Base-by-base conservation (phyloP, 2,888 invertebrate species). In the Cryptosula pallasiana region DNA sequence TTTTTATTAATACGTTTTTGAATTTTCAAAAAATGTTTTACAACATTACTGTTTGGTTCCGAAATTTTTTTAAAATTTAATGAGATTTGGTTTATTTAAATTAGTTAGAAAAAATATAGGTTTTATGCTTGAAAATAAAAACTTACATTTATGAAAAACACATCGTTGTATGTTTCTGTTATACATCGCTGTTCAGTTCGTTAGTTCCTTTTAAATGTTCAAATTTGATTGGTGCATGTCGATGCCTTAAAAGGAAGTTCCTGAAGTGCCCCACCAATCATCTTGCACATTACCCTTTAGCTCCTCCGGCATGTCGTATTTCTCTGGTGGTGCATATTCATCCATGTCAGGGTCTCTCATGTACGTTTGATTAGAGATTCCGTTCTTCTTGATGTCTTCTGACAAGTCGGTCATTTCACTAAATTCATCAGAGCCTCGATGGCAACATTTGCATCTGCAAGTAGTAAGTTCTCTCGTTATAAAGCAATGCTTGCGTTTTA, bases 371-470 rank as follows among this genome's bases (percentile, higher is more conserved):
- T 63, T 63, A 2, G 13, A 16, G 27, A 32, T 27, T 16, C 63
- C 63, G 13, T 16, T 63, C 70, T 70, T 70, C 32, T 70, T 70
- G 45, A 70, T 70, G 70, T 70, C 70, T 23, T 70, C 55, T 5
- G 70, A 23, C 70, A 70, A 29, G 25, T 70, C 70, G 20, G 45
- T 70, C 70, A 70, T 70, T 45, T 70, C 70, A 54, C 27, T 54
- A 32, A 63, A 63, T 32, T 63, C 63, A 63, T 63, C 27, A 16
- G 63, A 25, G 9, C 63, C 63, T 63, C 63, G 20, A 5, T 63
- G 63, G 63, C 63, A 63, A 32, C 63, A 63, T 32, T 63, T 63
- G n/a, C 63, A 63, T 9, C 63, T 63, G 32, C 29, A 63, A 9
- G 5, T 16, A 23, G 25, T 13, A 9, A 45, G 45, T 13, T 9